These are phyloP conservation scores for Decapterus maruadsi DNA, from an alignment of 2,797 vertebrate species.

Conservation along the genomic window DNA sequence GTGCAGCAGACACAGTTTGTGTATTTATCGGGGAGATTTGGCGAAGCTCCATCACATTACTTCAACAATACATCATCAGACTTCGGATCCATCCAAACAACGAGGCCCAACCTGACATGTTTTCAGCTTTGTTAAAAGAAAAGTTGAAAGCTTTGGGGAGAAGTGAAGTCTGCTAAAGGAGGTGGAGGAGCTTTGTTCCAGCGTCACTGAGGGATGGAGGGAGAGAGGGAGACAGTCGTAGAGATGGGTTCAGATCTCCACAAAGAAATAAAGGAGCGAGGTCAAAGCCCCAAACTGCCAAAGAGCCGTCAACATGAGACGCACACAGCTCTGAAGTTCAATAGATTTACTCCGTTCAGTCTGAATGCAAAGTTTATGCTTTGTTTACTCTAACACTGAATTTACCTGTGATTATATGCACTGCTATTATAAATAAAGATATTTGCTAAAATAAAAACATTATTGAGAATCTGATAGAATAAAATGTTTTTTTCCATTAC, in stretches of 20 bases:
- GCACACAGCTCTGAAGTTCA: constrained; percentile 51
- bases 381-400: no score
- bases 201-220: constrained; percentile 64
- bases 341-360: constrained; percentile 12
- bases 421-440: not conserved
- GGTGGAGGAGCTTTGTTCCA: constrained; percentile 66
- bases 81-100: constrained; percentile 11
- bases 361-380: not conserved
- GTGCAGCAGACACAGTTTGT: constrained; percentile 59
- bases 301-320: constrained; percentile 66
- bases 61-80: constrained; percentile 5
- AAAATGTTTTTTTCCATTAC: not conserved
- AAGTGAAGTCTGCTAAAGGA: constrained; percentile 54
- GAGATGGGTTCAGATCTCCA: constrained; percentile 51
- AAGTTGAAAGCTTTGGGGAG: constrained; percentile 20
- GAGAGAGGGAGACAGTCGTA: constrained; percentile 55
- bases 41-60: constrained; percentile 27
- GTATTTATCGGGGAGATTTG: constrained; percentile 59
- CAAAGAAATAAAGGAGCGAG: constrained; percentile 51
- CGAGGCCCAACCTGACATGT: not conserved
- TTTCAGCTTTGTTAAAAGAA: constrained; percentile 3
- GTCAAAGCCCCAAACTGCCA: constrained; percentile 62
- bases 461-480: not conserved
- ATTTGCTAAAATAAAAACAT: not conserved
- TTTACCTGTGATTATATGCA: no score